Evolutionary conservation across 2,113 vertebrate genomes (phyloP).

Genomic region (Neomonachus schauinslandi): DNA sequence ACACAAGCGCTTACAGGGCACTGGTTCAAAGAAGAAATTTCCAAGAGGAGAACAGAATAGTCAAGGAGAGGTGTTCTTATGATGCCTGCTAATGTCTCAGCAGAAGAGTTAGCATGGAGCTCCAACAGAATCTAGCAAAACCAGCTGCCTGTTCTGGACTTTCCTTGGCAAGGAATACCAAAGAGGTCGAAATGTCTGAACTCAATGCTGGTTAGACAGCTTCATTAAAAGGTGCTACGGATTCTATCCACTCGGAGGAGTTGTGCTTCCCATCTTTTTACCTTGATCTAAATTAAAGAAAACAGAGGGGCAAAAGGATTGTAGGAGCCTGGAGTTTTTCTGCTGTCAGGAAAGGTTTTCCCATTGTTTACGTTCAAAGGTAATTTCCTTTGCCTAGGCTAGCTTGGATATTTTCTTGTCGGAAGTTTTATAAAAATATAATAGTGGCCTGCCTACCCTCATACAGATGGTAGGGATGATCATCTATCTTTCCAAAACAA

Average conservation of each 20-base stretch:
- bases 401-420: neutral
- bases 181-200: neutral
- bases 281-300: constrained; percentile 51
- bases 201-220: neutral
- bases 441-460: neutral
- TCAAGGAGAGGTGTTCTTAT: neutral
- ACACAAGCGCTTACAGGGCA: fast-evolving
- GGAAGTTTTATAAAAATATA: constrained; percentile 42
- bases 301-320: neutral
- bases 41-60: neutral
- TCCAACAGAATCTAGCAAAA: neutral
- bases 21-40: constrained; percentile 30
- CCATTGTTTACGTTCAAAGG: neutral
- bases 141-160: constrained; percentile 14
- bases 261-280: neutral
- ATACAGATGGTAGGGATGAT: neutral
- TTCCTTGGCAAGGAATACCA: constrained; percentile 18
- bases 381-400: neutral
- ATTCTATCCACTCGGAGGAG: neutral
- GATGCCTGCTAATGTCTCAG: constrained; percentile 9
- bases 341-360: neutral
- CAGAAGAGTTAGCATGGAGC: neutral
- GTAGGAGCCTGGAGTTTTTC: neutral
- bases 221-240: constrained; percentile 43
- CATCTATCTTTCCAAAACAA: neutral